These are phyloP conservation scores for Catocala sponsa DNA, from an alignment of 2,888 invertebrate species.

Conservation along the genomic window DNA sequence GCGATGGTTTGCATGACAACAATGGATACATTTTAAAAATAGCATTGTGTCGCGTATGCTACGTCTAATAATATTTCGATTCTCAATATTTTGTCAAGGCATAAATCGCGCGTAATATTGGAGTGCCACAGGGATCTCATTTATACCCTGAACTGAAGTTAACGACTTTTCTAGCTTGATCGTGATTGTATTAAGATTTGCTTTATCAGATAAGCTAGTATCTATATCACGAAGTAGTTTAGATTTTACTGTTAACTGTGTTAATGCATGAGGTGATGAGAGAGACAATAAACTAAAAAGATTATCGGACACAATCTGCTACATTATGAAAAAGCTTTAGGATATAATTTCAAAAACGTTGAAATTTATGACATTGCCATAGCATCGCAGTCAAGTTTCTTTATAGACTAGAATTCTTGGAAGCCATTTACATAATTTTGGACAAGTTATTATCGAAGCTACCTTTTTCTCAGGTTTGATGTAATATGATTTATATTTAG, in stretches of 20 bases:
- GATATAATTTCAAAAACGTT: too few species aligned
- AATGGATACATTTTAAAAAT: slow-evolving; percentile 28
- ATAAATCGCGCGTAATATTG: neutral
- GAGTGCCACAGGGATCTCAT: neutral
- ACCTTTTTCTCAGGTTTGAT: neutral
- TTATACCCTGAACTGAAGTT: neutral
- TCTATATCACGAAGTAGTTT: too few species aligned
- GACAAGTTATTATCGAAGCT: slow-evolving; percentile 7
- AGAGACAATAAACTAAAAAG: too few species aligned
- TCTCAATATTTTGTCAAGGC: neutral
- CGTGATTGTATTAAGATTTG: too few species aligned
- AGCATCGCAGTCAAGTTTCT: neutral
- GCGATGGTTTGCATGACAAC: slow-evolving; percentile 17
- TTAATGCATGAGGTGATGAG: too few species aligned
- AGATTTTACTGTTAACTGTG: too few species aligned
- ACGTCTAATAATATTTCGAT: neutral
- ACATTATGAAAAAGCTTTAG: too few species aligned
- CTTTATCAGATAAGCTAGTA: too few species aligned
- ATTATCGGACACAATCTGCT: too few species aligned
- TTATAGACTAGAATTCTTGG: neutral
- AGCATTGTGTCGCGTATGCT: slow-evolving; percentile 7
- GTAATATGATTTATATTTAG: slow-evolving; percentile 20
- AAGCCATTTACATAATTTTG: slow-evolving; percentile 28
- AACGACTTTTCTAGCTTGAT: too few species aligned
- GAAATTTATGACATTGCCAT: neutral